Conservation (phyloP, 2,888 invertebrate genomes). For the Harmothoe impar region DNA sequence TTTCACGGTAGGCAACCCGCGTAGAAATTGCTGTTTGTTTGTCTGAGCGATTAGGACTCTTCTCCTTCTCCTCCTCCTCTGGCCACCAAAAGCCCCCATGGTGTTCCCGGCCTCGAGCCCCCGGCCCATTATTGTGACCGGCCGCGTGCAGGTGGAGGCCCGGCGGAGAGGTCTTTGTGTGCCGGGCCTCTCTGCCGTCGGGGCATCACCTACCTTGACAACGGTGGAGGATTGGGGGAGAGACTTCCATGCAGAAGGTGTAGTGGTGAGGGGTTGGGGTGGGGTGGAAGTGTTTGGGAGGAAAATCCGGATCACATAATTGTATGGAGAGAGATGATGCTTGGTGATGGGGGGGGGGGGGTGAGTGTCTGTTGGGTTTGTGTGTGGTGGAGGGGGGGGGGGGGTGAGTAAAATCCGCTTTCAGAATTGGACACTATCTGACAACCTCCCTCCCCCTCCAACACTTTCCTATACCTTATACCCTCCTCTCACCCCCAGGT, state of each 20-base stretch:
- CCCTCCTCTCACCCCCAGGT: too few relatives aligned
- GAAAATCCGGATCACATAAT: slow-evolving; percentile 13
- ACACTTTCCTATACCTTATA: too few relatives aligned
- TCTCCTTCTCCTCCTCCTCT: neutral
- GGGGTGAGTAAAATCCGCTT: neutral
- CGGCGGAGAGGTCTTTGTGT: slow-evolving; percentile 23
- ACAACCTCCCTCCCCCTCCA: neutral
- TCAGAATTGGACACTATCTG: neutral
- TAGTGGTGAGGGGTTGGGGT: neutral
- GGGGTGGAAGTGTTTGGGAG: neutral
- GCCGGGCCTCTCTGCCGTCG: neutral
- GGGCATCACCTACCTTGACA: neutral
- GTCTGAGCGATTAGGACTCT: slow-evolving; percentile 27
- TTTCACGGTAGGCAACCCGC: slow-evolving; percentile 30
- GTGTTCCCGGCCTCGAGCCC: neutral
- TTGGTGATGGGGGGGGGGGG: neutral
- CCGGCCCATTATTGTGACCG: neutral
- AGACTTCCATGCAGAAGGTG: too few relatives aligned
- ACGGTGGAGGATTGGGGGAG: too few relatives aligned
- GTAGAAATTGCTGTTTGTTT: slow-evolving; percentile 39
- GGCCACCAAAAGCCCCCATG: neutral
- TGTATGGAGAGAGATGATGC: neutral
- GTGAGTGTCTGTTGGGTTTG: neutral
- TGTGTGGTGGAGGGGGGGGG: too few relatives aligned
- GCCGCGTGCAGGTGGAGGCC: slow-evolving; percentile 28